Evolutionary conservation across 2,113 vertebrate genomes (phyloP), one percentile per base, ranked within the genome.

Genomic region (Lipophrys pholis): DNA sequence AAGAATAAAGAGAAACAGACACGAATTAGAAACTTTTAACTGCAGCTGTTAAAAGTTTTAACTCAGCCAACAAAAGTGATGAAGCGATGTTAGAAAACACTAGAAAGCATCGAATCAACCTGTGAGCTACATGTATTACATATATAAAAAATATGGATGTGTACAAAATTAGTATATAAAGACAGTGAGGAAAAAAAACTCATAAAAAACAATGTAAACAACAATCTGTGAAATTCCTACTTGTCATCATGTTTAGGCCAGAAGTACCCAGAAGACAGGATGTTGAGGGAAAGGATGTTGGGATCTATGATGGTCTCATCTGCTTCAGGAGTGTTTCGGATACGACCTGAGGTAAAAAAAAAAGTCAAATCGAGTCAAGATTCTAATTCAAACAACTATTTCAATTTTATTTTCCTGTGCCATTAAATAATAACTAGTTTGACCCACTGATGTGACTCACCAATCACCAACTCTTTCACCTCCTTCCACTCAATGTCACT

Each of bases 251-350:
- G 96, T 80, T 96, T 95, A 0, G 98, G 97, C 78, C 91, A 94
- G 74, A 96, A 92, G 78, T 98, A 98, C 36, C 95, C 95, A 0
- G 96, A 95, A 0, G 96, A 97, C 3, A 99, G 93, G 84, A 99
- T 97, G 91, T 98, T 99, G 88, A 99, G 95, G n/a, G 98, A 99
- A 5, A 99, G 85, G 84, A 99, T 98, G 93, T 99, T 98, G 68
- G 98, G 97, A 81, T 99, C 97, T 0, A 99, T 97, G 85, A 99
- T 94, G 46, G 97, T 98, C 80, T 99, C 98, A 0, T 99, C 97
- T 0, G 95, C 96, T 89, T 99, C 97, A 0, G 97, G 96, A 0
- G 96, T 97, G 93, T 96, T 99, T 79, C 98, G 93, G 85, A 99
- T 99, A 8, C 98, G 97, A 76, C 98, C 97, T 99, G 81, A 0